A percentile compares a stretch with the other conserved stretches of the same genome.
Evolutionary conservation across 2,888 invertebrate genomes (phyloP).

Genomic region (Tortrix viridana): DNA sequence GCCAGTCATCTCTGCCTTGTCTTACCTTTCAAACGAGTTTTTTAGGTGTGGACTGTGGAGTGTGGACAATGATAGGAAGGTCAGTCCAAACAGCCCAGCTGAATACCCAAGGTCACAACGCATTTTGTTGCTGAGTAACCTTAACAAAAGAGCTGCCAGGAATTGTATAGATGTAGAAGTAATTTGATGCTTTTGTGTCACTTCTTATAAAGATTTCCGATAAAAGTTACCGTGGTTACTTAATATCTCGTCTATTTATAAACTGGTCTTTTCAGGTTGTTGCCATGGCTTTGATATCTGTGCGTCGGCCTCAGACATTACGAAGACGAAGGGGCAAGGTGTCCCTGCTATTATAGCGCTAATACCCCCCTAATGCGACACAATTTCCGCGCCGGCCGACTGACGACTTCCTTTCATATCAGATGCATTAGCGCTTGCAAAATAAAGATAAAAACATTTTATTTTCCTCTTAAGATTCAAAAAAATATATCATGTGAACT

Average conservation of each 20-base stretch:
- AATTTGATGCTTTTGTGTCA: constrained; percentile 1
- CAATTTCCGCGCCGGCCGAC: constrained; percentile 39
- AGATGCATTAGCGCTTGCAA: constrained; percentile 35
- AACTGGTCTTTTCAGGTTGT: constrained; percentile 12
- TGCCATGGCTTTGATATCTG: constrained; percentile 23
- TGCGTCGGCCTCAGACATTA: constrained; percentile 17
- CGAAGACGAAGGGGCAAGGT: constrained; percentile 27
- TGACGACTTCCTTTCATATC: constrained; percentile 38
- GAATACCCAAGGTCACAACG: constrained; percentile 28
- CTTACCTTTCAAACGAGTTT: constrained; percentile 30
- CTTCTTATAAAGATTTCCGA: constrained; percentile 7
- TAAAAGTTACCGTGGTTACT: constrained; percentile 7
- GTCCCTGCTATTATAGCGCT: constrained; percentile 38
- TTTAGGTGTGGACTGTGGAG: constrained; percentile 22
- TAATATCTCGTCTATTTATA: constrained; percentile 15
- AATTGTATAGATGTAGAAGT: constrained; percentile 3
- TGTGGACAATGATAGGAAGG: constrained; percentile 22
- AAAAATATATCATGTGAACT: constrained; percentile 3
- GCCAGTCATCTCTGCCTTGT: constrained; percentile 31
- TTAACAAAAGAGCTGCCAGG: neutral
- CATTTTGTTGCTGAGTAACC: constrained; percentile 12
- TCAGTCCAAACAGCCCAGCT: constrained; percentile 16
- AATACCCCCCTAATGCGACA: constrained; percentile 39
- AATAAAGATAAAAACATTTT: constrained; percentile 32
- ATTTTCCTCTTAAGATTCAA: constrained; percentile 21